Evolutionary conservation across 1,140 invertebrate species (phyloP), one percentile per base, ranked within the genome.

Genomic region (Leguminivora glycinivorella): DNA sequence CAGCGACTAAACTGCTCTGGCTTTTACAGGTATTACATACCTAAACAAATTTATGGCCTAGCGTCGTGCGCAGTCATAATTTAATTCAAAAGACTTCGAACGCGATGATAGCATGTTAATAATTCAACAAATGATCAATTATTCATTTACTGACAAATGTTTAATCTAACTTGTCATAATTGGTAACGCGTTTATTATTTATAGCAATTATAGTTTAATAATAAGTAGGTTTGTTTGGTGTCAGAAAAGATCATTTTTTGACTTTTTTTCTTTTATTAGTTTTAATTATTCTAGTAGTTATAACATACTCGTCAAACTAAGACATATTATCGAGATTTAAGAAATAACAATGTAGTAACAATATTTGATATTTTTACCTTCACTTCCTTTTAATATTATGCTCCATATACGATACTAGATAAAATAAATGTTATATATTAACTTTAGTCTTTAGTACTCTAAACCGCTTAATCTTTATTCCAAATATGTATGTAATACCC

Each of bases 111-210:
- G 4, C 5, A 7, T 52, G 47, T 9, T 52, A 52, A 52, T 52
- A 52, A 52, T 52, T 19, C 47, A 52, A 52, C 17, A 19, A 10
- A 19, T 22, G 22, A 52, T 52, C n/a, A 17, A 7, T 52, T 52
- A 52, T 52, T 52, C 47, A 52, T 52, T 9, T n/a, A 52, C 22
- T 52, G 47, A 43, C 40, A 43, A 43, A 43, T 43, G 40, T 43
- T 43, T 43, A 43, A 1, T 10, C n/a, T 2, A 43, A n/a, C 40
- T 43, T 17, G 38, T 58, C 56, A 58, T 24, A 22, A 58, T 58
- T 26, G 19, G 14, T 9, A 19, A 58, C 9, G 19, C 17, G 9
- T 10, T 24, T 58, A 58, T 58, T 19, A 19, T 5, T 6, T 40
- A 40, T 40, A 2, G 10, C 38, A 9, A 29, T 29, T 29, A 29